These are phyloP conservation scores for Tapirus indicus DNA, from an alignment of 2,797 vertebrate genomes.

Conservation along the genomic window DNA sequence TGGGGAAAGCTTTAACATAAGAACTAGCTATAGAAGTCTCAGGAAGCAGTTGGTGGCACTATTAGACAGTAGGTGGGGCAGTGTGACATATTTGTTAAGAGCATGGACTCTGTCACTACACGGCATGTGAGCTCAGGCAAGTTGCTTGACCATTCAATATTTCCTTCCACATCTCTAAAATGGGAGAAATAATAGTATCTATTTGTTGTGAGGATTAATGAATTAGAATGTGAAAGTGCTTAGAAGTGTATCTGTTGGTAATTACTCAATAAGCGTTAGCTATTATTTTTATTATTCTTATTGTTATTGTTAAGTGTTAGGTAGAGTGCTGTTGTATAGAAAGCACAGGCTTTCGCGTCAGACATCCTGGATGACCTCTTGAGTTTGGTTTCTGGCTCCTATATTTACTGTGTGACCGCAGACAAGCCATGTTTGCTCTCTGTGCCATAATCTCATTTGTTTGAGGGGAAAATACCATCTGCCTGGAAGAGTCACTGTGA, in stretches of 20 bases:
- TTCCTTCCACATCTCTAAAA: neutral
- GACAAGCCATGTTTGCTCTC: neutral
- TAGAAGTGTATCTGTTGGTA: neutral
- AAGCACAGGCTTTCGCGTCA: neutral
- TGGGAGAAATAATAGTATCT: neutral
- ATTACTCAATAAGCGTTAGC: neutral
- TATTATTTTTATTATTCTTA: neutral
- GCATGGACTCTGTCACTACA: neutral
- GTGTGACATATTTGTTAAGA: neutral
- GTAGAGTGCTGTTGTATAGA: neutral
- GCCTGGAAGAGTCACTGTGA: neutral
- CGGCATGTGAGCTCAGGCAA: neutral
- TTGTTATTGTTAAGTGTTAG: neutral
- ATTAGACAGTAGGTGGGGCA: neutral
- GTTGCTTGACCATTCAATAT: neutral
- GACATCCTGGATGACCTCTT: neutral
- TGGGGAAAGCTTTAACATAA: neutral
- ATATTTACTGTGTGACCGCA: neutral
- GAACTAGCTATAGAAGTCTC: neutral
- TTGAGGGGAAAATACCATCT: neutral
- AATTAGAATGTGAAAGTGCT: neutral
- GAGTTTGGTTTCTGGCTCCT: neutral
- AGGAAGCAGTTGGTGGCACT: neutral
- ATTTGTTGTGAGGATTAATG: neutral
- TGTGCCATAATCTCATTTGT: neutral